Percentiles rank a stretch among this genome's conserved stretches.
These are phyloP conservation scores for Leucosticte australis DNA, from an alignment of 2,113 vertebrate genomes.

Conservation along the genomic window DNA sequence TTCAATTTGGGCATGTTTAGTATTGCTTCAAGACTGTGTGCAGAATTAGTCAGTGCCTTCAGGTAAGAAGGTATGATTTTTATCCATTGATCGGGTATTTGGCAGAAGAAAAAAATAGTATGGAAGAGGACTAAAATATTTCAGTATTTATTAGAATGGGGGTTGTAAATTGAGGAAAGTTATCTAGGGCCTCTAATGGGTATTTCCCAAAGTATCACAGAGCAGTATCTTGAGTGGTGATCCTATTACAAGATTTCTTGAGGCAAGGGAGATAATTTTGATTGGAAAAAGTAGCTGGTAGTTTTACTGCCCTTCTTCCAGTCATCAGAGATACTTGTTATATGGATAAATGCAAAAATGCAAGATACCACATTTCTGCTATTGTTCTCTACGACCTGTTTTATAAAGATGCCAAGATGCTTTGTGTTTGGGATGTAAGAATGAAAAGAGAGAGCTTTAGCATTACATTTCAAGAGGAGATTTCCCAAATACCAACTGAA, in stretches of 20 bases:
- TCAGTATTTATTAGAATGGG: not conserved
- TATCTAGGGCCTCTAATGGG: not conserved
- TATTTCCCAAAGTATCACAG: not conserved
- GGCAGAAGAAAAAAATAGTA: not conserved
- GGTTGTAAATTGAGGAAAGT: not conserved
- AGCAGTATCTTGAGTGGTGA: not conserved
- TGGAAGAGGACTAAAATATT: not conserved
- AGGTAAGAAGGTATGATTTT: not conserved
- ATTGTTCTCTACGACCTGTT: not conserved
- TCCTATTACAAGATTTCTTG: not conserved
- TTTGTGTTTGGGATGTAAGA: not conserved
- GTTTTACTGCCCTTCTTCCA: not conserved
- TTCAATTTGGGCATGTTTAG: not conserved
- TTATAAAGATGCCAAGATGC: not conserved
- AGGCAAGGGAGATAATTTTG: not conserved
- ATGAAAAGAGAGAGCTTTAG: not conserved
- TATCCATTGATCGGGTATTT: not conserved
- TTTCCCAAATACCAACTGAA: not conserved
- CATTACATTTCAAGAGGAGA: not conserved
- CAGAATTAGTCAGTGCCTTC: not conserved
- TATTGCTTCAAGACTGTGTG: not conserved
- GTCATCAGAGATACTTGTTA: not conserved
- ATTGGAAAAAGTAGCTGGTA: not conserved
- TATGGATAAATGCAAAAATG: not conserved
- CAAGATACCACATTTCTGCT: not conserved